These are phyloP conservation scores for Hydrotaea diabolus DNA, from an alignment of 2,888 invertebrate genomes.

Conservation along the genomic window DNA sequence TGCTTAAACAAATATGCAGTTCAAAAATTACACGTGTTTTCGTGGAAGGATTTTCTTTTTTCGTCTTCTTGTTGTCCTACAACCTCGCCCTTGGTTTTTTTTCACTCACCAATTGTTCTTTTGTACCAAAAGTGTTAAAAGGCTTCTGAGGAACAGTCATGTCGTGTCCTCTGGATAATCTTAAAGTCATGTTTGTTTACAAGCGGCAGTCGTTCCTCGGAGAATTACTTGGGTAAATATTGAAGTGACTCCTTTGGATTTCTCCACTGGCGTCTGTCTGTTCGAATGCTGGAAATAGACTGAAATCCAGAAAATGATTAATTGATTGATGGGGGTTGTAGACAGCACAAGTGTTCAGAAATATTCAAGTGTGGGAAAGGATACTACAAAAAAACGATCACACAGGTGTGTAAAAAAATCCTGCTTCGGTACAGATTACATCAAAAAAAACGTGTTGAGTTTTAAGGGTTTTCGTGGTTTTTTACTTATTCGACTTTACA, in stretches of 20 bases:
- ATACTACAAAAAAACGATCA: background rate
- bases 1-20: slow-evolving; percentile 52
- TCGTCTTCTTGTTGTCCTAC: slow-evolving; percentile 5
- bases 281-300: background rate
- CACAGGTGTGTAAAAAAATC: no score
- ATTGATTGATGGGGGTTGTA: background rate
- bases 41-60: slow-evolving; percentile 41
- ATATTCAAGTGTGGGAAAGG: slow-evolving; percentile 1
- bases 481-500: no score
- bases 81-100: background rate
- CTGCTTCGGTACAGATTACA: no score
- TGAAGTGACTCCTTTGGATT: background rate
- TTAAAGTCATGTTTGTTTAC: slow-evolving; percentile 58
- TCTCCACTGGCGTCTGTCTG: background rate
- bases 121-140: slow-evolving; percentile 23
- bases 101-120: background rate
- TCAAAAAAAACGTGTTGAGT: no score
- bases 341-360: background rate
- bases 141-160: slow-evolving; percentile 26
- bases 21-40: slow-evolving; percentile 54
- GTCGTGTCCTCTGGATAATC: background rate
- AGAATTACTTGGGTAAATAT: slow-evolving; percentile 13
- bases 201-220: background rate
- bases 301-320: background rate
- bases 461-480: no score